These are phyloP conservation scores for Porphyrio hochstetteri DNA, from an alignment of 2,113 vertebrate genomes.

Conservation along the genomic window DNA sequence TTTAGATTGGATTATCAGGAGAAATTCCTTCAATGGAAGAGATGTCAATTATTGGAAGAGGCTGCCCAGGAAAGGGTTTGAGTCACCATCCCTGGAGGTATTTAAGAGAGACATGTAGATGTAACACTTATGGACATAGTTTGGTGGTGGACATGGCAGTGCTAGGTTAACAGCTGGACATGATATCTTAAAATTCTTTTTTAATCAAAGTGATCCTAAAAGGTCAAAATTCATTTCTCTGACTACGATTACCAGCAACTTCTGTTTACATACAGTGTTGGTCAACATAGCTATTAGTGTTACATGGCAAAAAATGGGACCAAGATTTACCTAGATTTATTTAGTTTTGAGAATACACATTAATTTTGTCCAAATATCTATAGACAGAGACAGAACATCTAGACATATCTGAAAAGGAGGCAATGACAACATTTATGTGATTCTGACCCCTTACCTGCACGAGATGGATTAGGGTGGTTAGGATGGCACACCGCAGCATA, in stretches of 20 bases:
- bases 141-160: not conserved
- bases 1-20: not conserved
- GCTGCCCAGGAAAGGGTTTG: not conserved
- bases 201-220: not conserved
- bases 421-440: not conserved
- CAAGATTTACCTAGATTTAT: not conserved
- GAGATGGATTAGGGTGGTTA: slow-evolving; percentile 92
- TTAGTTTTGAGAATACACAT: not conserved
- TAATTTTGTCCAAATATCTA: not conserved
- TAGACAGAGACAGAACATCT: not conserved
- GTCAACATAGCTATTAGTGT: not conserved
- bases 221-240: not conserved
- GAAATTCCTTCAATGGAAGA: not conserved
- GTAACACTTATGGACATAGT: not conserved
- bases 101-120: not conserved
- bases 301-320: not conserved
- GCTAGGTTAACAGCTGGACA: not conserved
- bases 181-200: not conserved
- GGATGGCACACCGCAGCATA: slow-evolving; percentile 97
- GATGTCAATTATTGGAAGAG: not conserved
- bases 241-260: not conserved
- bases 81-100: not conserved
- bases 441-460: slow-evolving; percentile 82
- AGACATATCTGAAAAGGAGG: not conserved
- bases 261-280: not conserved